These are phyloP conservation scores for Paraescarpia echinospica DNA, from an alignment of 1,140 invertebrate species.

Conservation along the genomic window DNA sequence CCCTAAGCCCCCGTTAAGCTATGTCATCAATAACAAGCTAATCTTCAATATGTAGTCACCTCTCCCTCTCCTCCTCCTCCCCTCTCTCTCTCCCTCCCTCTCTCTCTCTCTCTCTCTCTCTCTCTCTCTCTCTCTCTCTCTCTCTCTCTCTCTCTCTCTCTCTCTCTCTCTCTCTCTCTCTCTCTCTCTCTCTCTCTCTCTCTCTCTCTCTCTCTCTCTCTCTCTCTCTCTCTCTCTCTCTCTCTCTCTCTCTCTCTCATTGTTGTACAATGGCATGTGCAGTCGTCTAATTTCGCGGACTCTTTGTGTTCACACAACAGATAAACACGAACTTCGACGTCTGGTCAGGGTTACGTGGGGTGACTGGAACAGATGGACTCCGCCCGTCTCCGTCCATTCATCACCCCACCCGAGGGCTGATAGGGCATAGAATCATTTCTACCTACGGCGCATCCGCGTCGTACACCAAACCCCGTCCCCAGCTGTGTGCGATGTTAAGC, in stretches of 20 bases:
- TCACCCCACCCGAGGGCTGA: not conserved
- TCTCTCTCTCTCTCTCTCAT: conserved; percentile 27
- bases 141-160: conserved; percentile 25
- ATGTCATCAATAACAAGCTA: too few species aligned
- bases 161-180: conserved; percentile 29
- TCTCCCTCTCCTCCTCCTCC: conserved; percentile 2
- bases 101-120: conserved; percentile 31
- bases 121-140: conserved; percentile 31
- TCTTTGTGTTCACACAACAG: not conserved
- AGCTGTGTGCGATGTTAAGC: not conserved
- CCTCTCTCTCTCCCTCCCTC: conserved; percentile 28
- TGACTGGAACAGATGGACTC: not conserved
- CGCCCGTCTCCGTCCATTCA: not conserved
- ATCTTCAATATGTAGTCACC: too few species aligned
- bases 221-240: conserved; percentile 30
- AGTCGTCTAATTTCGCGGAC: not conserved
- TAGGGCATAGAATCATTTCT: not conserved
- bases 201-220: conserved; percentile 31
- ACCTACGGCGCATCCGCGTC: not conserved
- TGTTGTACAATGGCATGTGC: too few species aligned
- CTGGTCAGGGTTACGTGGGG: too few species aligned
- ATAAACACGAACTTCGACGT: not conserved
- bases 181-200: conserved; percentile 31
- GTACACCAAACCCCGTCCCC: too few species aligned
- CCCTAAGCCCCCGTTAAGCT: too few species aligned